Evolutionary conservation across 2,888 invertebrate genomes (phyloP).

Genomic region (Sinohyriopsis cumingii): DNA sequence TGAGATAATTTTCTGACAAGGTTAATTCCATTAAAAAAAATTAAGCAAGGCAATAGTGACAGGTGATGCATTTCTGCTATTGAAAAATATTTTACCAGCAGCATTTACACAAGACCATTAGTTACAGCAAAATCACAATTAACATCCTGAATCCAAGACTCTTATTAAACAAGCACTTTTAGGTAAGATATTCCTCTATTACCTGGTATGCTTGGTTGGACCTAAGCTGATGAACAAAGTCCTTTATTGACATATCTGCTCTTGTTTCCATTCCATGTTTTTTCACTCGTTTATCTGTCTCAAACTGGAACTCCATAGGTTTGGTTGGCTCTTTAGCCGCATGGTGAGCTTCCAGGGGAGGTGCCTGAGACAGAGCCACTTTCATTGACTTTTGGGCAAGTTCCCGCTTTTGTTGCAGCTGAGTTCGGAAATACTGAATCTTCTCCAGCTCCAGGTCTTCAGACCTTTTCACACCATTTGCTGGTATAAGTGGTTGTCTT

Average conservation of each 20-base stretch:
- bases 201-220: constrained; percentile 9
- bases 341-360: constrained; percentile 22
- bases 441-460: constrained; percentile 65
- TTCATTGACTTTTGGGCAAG: constrained; percentile 56
- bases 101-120: too few species aligned
- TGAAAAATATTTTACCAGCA: too few species aligned
- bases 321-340: constrained; percentile 47
- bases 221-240: constrained; percentile 53
- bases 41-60: too few species aligned
- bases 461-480: constrained; percentile 45
- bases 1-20: too few species aligned
- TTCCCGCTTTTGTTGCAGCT: constrained; percentile 53
- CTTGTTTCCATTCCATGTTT: constrained; percentile 34
- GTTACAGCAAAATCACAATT: too few species aligned
- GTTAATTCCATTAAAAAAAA: too few species aligned
- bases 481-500: constrained; percentile 32
- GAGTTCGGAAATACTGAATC: constrained; percentile 52
- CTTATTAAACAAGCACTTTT: too few species aligned
- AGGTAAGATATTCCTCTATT: too few species aligned
- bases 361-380: constrained; percentile 38
- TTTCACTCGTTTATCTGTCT: constrained; percentile 62
- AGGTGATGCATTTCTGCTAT: too few species aligned
- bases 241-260: constrained; percentile 30
- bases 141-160: too few species aligned
- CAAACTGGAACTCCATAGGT: constrained; percentile 60